Evolutionary conservation across 2,797 vertebrate genomes (phyloP), one percentile per base, ranked within the genome.

Genomic region (Heterohyrax brucei): DNA sequence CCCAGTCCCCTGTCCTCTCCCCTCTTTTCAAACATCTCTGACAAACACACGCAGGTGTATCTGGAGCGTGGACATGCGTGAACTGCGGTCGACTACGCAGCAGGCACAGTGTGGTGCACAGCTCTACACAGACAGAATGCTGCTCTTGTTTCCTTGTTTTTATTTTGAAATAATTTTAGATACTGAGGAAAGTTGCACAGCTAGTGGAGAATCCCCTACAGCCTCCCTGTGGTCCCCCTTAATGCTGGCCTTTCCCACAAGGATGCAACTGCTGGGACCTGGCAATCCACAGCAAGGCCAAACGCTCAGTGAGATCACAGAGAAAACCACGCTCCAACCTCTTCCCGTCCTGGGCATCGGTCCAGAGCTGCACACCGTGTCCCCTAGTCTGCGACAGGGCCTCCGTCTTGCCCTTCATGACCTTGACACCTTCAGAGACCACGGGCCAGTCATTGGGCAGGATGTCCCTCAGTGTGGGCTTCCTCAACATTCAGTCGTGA

Each of bases 351-450:
- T 24, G n/a, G 53, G 33, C 48, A 2, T 28, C 82, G 19, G 22
- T 13, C 16, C 16, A 1, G n/a, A 19, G 19, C 22, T 46, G 33
- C 30, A 24, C 26, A 0, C 28, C 3, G 0, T 14, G 9, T 59
- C 28, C 26, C 12, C 53, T 7, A 3, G 59, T 22, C 73, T 33
- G 56, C 5, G 64, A 77, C n/a, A 22, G 64, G 50, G 3, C 44
- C 85, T 9, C 22, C 19, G 78, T 10, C 53, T 26, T 28, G 33
- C 16, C 53, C 53, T 56, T 56, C 50, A 8, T 53, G 50, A 53
- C 50, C 50, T 8, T 53, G 50, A 53, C 50, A 16, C 12, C 10
- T 76, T 8, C 1, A n/a, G 30, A 33, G 26, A 79, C 39, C 7
- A 16, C 82, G 22, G 16, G 62, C 68, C 70, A 39, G 24, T 30